phyloP scores from a whole-genome alignment of 2,113 vertebrate species.

The Siniperca chuatsi region DNA sequence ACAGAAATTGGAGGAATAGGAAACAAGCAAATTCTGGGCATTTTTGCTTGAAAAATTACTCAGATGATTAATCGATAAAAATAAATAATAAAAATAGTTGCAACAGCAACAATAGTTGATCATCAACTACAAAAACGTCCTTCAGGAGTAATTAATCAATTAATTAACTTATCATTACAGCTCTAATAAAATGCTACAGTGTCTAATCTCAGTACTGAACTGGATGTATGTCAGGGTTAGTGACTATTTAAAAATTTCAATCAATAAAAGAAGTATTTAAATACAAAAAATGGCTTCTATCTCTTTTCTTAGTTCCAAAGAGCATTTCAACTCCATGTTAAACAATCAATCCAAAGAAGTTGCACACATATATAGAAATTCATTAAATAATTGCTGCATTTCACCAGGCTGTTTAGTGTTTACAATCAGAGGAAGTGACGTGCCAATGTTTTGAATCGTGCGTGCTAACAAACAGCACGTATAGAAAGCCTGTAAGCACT shows the following conservation, averaged over 20 bases:
- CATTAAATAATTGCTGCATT: background rate
- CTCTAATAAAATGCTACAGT: background rate
- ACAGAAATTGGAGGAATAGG: background rate
- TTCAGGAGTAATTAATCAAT: background rate
- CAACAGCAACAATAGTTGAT: background rate
- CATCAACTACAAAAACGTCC: background rate
- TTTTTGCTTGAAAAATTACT: background rate
- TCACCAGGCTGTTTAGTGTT: background rate
- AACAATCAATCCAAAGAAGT: background rate
- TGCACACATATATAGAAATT: background rate
- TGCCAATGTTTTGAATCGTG: constrained; percentile 78
- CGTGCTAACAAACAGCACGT: constrained; percentile 57
- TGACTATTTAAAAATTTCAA: too few species aligned
- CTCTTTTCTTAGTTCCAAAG: background rate
- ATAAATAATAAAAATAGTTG: background rate
- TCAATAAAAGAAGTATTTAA: background rate
- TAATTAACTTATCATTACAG: background rate
- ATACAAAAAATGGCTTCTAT: background rate
- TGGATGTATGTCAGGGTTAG: background rate
- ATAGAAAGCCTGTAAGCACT: background rate
- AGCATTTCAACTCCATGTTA: background rate
- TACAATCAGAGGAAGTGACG: constrained; percentile 79
- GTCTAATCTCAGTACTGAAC: background rate
- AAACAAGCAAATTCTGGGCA: background rate
- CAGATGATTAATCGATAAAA: background rate